Evolutionary conservation across 2,888 invertebrate species (phyloP).

Genomic region (Bursaphelenchus okinawaensis): DNA sequence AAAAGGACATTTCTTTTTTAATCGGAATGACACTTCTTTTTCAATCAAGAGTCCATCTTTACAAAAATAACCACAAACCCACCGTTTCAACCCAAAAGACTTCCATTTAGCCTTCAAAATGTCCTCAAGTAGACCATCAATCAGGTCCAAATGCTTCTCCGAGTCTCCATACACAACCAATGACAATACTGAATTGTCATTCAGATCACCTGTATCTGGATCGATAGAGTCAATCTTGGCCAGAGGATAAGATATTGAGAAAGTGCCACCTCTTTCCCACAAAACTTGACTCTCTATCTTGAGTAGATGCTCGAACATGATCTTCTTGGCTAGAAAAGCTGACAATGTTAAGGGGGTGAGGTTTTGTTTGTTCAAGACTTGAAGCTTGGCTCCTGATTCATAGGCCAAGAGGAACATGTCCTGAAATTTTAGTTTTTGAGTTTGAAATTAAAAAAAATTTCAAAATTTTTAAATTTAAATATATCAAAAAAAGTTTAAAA

Average conservation of each 20-base stretch:
- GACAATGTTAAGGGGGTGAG: constrained; percentile 86
- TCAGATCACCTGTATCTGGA: constrained; percentile 79
- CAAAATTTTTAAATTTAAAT: too few species aligned
- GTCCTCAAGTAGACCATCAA: constrained; percentile 88
- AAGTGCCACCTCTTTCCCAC: constrained; percentile 84
- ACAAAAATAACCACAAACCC: too few species aligned
- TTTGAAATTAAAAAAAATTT: too few species aligned
- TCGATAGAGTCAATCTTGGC: constrained; percentile 92
- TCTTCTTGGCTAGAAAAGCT: constrained; percentile 85
- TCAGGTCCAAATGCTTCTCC: constrained; percentile 81
- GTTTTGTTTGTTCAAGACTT: constrained; percentile 76
- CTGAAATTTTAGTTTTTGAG: too few species aligned
- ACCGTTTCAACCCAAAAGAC: constrained; percentile 77
- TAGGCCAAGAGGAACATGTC: constrained; percentile 88
- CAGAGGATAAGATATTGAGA: constrained; percentile 74
- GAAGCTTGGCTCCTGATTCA: constrained; percentile 80
- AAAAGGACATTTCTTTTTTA: too few species aligned
- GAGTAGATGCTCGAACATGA: constrained; percentile 89
- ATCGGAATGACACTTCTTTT: too few species aligned
- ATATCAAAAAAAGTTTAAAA: neutral
- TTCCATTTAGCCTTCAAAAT: constrained; percentile 95
- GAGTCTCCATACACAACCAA: constrained; percentile 87
- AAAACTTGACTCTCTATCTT: constrained; percentile 91
- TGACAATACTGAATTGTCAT: constrained; percentile 87
- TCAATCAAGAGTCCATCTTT: too few species aligned